Evolutionary conservation across 1,140 invertebrate genomes (phyloP).

Genomic region (Spodoptera frugiperda): DNA sequence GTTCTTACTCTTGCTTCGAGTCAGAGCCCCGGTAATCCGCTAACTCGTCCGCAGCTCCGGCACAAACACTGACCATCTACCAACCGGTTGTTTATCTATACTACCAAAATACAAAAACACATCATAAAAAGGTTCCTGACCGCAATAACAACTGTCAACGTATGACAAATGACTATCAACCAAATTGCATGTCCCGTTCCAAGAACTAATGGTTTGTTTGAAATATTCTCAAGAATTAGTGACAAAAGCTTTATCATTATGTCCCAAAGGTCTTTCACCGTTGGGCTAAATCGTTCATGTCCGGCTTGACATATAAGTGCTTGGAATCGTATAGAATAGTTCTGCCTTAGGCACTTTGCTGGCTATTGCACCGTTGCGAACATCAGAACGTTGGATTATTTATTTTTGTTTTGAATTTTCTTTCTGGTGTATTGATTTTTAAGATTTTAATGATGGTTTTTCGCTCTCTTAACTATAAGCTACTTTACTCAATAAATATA

Average conservation of each 20-base stretch:
- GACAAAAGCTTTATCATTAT: slow-evolving; percentile 39
- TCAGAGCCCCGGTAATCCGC: no score
- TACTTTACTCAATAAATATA: no score
- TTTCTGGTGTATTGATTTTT: background rate
- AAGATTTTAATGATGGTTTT: background rate
- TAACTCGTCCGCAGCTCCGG: no score
- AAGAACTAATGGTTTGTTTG: slow-evolving; percentile 13
- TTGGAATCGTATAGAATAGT: background rate
- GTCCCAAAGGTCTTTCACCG: slow-evolving; percentile 46
- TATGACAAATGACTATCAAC: slow-evolving; percentile 26
- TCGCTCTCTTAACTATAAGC: no score
- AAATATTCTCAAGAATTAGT: slow-evolving; percentile 33
- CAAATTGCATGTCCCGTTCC: slow-evolving; percentile 33
- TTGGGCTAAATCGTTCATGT: slow-evolving; percentile 40
- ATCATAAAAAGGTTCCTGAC: slow-evolving; percentile 22
- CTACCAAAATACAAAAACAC: background rate
- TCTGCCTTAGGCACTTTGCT: slow-evolving; percentile 5
- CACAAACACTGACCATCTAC: no score
- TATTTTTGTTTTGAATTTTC: background rate
- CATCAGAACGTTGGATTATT: background rate
- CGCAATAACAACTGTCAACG: background rate
- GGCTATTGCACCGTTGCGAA: slow-evolving; percentile 37
- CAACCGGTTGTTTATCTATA: no score
- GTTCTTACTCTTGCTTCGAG: no score
- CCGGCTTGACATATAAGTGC: slow-evolving; percentile 16